Percentiles rank a stretch among this genome's conserved stretches.
Conservation (phyloP, 2,113 vertebrate species). For the Xiphophorus hellerii region DNA sequence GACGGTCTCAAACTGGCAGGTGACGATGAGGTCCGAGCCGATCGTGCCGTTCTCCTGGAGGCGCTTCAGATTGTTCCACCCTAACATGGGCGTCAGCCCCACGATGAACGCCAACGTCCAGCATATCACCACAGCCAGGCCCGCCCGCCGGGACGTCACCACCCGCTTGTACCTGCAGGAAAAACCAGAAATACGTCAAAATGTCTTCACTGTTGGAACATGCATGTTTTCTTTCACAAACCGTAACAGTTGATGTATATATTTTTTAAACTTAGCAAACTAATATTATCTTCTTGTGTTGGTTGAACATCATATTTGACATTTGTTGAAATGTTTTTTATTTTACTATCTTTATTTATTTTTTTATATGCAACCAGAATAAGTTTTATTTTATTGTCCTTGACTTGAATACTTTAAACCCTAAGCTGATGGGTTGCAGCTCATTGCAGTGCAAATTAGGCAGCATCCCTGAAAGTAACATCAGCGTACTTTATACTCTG, state of each 20-base stretch:
- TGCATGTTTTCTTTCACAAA: background rate
- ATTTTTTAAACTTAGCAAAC: background rate
- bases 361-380: no score
- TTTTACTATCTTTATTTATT: no score
- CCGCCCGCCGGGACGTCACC: slow-evolving; percentile 88
- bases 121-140: slow-evolving; percentile 87
- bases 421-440: slow-evolving; percentile 2
- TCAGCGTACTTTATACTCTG: slow-evolving; percentile 1
- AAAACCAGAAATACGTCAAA: slow-evolving; percentile 36
- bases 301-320: no score
- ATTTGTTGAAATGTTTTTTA: no score
- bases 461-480: slow-evolving; percentile 3
- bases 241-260: background rate
- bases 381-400: background rate
- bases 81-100: slow-evolving; percentile 93
- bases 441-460: background rate
- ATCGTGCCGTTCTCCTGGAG: slow-evolving; percentile 76
- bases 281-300: no score
- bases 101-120: slow-evolving; percentile 92
- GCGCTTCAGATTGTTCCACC: slow-evolving; percentile 91
- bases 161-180: slow-evolving; percentile 88
- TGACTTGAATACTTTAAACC: slow-evolving; percentile 3
- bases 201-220: slow-evolving; percentile 4
- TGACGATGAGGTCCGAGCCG: slow-evolving; percentile 81
- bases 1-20: slow-evolving; percentile 93